These are phyloP conservation scores for Tenthredo distinguenda DNA, from an alignment of 2,888 invertebrate species.

Conservation along the genomic window DNA sequence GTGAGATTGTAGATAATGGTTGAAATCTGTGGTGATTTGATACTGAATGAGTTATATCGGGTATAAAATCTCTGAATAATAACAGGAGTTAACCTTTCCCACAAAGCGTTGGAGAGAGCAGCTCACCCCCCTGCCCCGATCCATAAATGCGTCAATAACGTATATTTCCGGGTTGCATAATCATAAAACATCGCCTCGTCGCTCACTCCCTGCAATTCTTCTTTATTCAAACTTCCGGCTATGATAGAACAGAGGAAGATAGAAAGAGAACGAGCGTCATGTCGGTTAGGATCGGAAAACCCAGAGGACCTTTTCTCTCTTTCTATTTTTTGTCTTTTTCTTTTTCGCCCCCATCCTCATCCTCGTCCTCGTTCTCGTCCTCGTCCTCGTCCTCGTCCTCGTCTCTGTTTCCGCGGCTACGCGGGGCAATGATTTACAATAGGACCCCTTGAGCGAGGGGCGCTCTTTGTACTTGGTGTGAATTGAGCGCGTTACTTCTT, in stretches of 20 bases:
- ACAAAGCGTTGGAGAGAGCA: not conserved
- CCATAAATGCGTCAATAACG: conserved; percentile 41
- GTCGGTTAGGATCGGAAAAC: conserved; percentile 23
- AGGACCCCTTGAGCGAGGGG: conserved; percentile 54
- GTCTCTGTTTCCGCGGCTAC: conserved; percentile 59
- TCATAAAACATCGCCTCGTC: conserved; percentile 40
- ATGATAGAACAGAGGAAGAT: conserved; percentile 2
- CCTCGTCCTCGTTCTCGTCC: conserved; percentile 54
- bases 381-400: conserved; percentile 16
- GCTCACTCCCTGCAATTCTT: conserved; percentile 45
- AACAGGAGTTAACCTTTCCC: conserved; percentile 20
- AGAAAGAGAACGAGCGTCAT: not conserved
- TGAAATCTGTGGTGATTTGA: not conserved
- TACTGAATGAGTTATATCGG: not conserved
- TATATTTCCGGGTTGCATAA: conserved; percentile 50
- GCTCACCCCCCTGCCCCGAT: not conserved
- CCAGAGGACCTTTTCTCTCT: not conserved
- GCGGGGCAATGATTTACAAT: conserved; percentile 65
- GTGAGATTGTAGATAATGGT: not conserved
- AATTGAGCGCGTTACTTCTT: conserved; percentile 61
- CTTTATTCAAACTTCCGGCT: conserved; percentile 41
- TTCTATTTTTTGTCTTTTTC: conserved; percentile 44
- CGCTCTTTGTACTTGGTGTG: conserved; percentile 70
- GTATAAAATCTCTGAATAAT: not conserved
- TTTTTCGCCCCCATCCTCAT: conserved; percentile 56